Evolutionary conservation across 2,888 invertebrate genomes (phyloP), one percentile per base, ranked within the genome.

Genomic region (Phaedon cochleariae): DNA sequence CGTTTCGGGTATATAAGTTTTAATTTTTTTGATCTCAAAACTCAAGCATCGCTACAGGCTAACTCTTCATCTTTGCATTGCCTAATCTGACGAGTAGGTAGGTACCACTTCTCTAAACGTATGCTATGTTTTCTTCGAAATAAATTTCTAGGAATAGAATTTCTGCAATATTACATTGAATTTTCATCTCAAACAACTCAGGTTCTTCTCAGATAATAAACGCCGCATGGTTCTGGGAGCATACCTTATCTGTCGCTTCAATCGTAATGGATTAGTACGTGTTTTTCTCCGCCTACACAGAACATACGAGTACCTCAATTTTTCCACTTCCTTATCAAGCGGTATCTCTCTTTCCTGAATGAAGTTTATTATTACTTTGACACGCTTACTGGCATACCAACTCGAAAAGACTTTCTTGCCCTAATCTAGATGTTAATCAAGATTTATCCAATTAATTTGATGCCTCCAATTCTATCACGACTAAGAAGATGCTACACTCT

Each of bases 211-310:
- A n/a, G 15, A 41, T 41, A 15, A 41, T 41, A 15, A 41, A 41
- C 15, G 1, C 15, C 15, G 41, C 41, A 15, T n/a, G 15, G 15
- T 41, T 15, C n/a, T 41, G 15, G 12, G 10, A 41, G 41, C 15
- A 41, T 15, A 2, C 4, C 2, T 41, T 41, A 41, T 41, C 41
- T 41, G 15, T 15, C 41, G 4, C 41, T n/a, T 15, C 15, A 41
- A 41, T 41, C 41, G 15, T 15, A 41, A n/a, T 15, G 41, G 41
- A 41, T 41, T 10, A 41, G 15, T 41, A 41, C n/a, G 41, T 41
- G 41, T 41, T 41, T 41, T 41, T n/a, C 15, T 41, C n/a, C 41
- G 41, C 41, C 41, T 41, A 41, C 41, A 41, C 41, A 41, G 41
- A 41, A 41, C 41, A 41, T 41, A 15, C 41, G 41, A 41, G 41